Base-by-base conservation (phyloP, 2,797 vertebrate genomes). In the Scleropages formosus region DNA sequence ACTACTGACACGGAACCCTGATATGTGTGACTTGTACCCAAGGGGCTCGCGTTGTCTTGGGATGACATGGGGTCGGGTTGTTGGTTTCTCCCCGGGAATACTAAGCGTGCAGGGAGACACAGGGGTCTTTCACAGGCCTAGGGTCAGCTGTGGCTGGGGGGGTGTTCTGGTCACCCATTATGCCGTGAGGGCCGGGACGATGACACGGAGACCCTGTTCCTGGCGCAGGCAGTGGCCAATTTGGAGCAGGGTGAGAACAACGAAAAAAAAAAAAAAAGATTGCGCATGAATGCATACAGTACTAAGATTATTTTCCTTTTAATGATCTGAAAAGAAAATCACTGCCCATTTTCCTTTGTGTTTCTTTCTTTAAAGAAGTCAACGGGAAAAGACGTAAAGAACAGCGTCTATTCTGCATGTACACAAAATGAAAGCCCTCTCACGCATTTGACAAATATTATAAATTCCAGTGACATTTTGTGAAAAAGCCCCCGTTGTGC, bases 121-220 rank as follows among this genome's bases (percentile, higher is more conserved):
- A 87, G 86, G 82, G 70, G 81, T 84, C 90, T 90, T 92, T 93
- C 84, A 91, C 84, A 71, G 75, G 71, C 75, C 68, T 73, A 51
- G 59, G 78, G 82, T 73, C 58, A 70, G 80, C 6, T 2, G n/a
- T n/a, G n/a, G 77, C 77, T 79, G 79, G 53, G 82, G 82, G 31
- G 78, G 85, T 81, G 89, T 84, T 78, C 78, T 79, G 80, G 84
- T 85, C 82, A 78, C 73, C 75, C 82, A 84, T 88, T 86, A 86
- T 87, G 78, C 76, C 77, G 73, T 63, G 6, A 39, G 71, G 24
- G 61, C 78, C 64, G 53, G 70, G 59, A 15, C 56, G 58, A 77
- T 79, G 80, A 92, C 89, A 91, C 87, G 89, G 67, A 80, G 31
- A 72, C 80, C 77, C 75, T 87, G 81, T 89, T 89, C 85, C 90